Percentiles rank a stretch among this genome's conserved stretches.
Evolutionary conservation across 2,797 vertebrate genomes (phyloP).

Genomic region (Dipus sagitta): DNA sequence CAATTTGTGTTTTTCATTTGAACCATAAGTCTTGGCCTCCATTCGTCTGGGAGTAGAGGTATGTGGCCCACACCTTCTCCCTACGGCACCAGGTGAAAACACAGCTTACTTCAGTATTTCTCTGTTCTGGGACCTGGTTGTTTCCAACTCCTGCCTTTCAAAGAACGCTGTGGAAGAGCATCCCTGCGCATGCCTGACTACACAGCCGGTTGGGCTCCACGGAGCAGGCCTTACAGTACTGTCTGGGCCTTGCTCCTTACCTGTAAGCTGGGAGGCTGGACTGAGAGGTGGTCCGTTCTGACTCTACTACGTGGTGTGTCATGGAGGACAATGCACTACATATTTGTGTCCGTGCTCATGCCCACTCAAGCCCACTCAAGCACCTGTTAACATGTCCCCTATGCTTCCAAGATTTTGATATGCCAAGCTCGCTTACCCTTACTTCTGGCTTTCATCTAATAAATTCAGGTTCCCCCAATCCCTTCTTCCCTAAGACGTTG

Average conservation of each 20-base stretch:
- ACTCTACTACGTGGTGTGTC: neutral
- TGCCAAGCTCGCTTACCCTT: neutral
- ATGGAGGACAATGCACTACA: fast-evolving
- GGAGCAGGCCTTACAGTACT: neutral
- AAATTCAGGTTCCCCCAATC: neutral
- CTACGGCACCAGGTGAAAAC: neutral
- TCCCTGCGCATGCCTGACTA: neutral
- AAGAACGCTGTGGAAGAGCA: neutral
- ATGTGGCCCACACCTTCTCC: neutral
- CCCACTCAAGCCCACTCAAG: neutral
- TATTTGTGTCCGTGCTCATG: neutral
- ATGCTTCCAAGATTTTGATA: neutral
- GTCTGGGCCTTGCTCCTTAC: neutral
- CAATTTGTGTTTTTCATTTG: neutral
- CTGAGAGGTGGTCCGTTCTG: fast-evolving
- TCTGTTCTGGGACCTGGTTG: neutral
- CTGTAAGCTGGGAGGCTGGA: fast-evolving
- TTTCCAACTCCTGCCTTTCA: neutral
- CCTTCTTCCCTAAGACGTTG: neutral
- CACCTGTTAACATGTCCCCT: neutral
- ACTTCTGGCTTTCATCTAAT: neutral
- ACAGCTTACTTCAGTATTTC: neutral
- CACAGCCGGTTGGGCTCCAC: neutral
- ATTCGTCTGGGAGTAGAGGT: neutral
- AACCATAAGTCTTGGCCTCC: neutral